Base-by-base conservation (phyloP, 2,888 invertebrate genomes). In the Mechanitis mazaeus region DNA sequence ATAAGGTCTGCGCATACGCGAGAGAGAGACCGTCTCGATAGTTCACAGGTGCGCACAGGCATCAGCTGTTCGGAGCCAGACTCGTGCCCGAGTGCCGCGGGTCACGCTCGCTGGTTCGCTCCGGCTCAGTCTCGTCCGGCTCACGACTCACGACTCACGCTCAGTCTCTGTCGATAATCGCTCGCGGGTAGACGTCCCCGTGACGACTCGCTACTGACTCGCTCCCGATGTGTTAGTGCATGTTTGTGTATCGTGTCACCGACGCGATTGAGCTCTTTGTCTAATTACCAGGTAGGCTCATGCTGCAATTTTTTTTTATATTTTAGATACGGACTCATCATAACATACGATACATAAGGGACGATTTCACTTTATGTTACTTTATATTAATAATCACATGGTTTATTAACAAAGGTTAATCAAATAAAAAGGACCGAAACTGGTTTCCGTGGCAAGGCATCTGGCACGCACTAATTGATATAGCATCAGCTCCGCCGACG, bases 221-320 rank as follows among this genome's bases (percentile, higher is more conserved):
- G 72, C 65, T 69, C 67, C 74, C 69, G 69, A 83, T 80, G 81
- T 81, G 76, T 77, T 78, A 71, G 79, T 82, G 81, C 79, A 83
- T 84, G 83, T 78, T 78, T 79, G 83, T 80, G 81, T 83, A 77
- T 74, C 77, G 80, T 78, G 81, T 79, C 80, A 80, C 79, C 84
- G 83, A 80, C 78, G 80, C 80, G 82, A 81, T 82, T 77, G 79
- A 81, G 81, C 83, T 83, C 85, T 85, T 86, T 87, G 87, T 87
- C 84, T 85, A 85, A 87, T 85, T 85, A 87, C 75, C 87, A 88
- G 87, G 87, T 88, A 88, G 86, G 86, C 81, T 76, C 79, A 82
- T 77, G 79, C 78, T 81, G 76, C 75, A 80, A 80, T 77, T 75
- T 79, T 77, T 78, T 79, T 59, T 58, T 59, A 59, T 56, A 59